Conservation (phyloP, 2,797 vertebrate genomes). For the Pelodytes ibericus region DNA sequence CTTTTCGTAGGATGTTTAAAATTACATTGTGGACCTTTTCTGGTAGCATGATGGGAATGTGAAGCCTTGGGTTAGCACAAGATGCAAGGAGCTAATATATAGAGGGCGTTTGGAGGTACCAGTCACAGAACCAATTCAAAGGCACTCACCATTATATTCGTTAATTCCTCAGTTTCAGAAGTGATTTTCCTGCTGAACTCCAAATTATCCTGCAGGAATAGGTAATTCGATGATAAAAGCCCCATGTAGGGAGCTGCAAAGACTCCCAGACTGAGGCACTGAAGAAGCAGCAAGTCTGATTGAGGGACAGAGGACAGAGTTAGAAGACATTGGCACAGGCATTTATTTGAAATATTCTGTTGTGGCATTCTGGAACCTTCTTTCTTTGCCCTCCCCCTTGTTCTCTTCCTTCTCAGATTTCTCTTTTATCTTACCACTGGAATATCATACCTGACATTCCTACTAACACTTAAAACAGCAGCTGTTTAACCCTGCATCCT, state of each 20-base stretch:
- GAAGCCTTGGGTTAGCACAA: no score
- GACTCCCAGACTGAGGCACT: conserved; percentile 44
- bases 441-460: conserved; percentile 40
- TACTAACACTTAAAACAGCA: neutral
- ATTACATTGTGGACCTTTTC: no score
- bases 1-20: no score
- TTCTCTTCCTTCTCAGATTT: conserved; percentile 1
- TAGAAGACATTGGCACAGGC: neutral
- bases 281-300: conserved; percentile 26
- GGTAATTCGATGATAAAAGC: conserved; percentile 57
- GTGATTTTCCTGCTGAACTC: conserved; percentile 73
- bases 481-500: conserved; percentile 15
- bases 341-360: neutral
- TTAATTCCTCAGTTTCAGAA: conserved; percentile 62
- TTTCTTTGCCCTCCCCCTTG: neutral
- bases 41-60: no score
- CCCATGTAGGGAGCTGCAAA: conserved; percentile 64
- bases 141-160: conserved; percentile 63
- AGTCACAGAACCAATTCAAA: no score
- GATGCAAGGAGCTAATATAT: no score
- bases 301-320: neutral
- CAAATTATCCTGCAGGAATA: conserved; percentile 65
- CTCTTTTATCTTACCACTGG: conserved; percentile 17
- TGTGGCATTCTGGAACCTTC: neutral
- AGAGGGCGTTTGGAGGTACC: neutral